Base-by-base conservation (phyloP, 1,140 invertebrate genomes). In the Zaprionus gabonicus region DNA sequence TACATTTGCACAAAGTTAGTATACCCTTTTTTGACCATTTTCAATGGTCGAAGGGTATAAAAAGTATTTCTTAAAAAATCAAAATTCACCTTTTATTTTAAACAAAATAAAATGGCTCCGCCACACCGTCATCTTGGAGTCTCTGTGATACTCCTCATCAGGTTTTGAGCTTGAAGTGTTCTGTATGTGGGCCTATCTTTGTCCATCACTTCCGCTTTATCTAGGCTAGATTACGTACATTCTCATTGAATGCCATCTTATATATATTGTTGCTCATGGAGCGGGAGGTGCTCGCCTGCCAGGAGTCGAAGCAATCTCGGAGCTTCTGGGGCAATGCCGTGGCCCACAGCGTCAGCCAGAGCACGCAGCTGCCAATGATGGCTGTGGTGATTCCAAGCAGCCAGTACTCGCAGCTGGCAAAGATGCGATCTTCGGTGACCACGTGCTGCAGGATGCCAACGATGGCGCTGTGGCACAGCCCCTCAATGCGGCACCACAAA, bases 401-500 rank as follows among this genome's bases (percentile, higher is more conserved):
- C 84, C 84, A 87, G 53, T 87, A 84, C 34, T 87, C 84, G 20
- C 51, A 84, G 31, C 17, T 25, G 10, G 44, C 57, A 51, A 73
- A 88, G 27, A 78, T 84, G 15, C 31, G 4, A 10, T 84, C 78
- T 12, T 83, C 84, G 28, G 67, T 62, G 51, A 58, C 51, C 7
- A 83, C 17, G 1, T n/a, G 41, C 28, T 78, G 78, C 0, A 87
- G 70, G 13, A 87, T 57, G 4, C 84, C 81, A 0, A 65, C 34
- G 28, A 88, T 88, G 68, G 83, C 83, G 44, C 81, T 78, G 23
- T 87, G 81, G 60, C 78, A 78, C 0, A 87, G 41, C 1, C 62
- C 31, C 55, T 87, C 83, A 1, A 87, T 80, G 59, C 83, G 83
- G 4, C 71, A 71, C 84, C 84, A 87, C 25, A 87, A n/a, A 25